These are phyloP conservation scores for Ptychoptera albimana DNA, from an alignment of 2,888 invertebrate species.

Conservation along the genomic window DNA sequence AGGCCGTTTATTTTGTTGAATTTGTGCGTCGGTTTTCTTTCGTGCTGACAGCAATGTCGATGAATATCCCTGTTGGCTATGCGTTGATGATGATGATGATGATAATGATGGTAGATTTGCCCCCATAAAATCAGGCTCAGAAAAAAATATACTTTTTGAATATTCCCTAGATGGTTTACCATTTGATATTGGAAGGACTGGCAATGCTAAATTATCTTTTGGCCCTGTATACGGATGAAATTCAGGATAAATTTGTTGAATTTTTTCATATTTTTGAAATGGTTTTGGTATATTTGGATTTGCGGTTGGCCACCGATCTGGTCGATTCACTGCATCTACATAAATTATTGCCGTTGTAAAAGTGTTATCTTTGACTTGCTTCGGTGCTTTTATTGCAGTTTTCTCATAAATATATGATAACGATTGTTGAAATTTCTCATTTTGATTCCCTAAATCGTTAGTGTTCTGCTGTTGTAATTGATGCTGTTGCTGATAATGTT, in stretches of 20 bases:
- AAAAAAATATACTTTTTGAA: constrained; percentile 21
- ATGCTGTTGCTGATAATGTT: constrained; percentile 5
- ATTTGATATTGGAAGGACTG: constrained; percentile 9
- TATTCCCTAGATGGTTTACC: constrained; percentile 27
- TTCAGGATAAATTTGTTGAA: constrained; percentile 62
- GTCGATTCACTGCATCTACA: constrained; percentile 1
- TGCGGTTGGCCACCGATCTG: neutral
- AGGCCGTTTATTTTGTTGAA: neutral
- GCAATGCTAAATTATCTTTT: constrained; percentile 17
- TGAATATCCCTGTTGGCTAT: too few species aligned
- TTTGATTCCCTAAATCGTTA: neutral
- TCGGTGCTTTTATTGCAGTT: constrained; percentile 25
- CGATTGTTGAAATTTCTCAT: neutral
- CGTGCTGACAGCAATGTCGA: neutral
- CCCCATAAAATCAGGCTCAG: constrained; percentile 1
- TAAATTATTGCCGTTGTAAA: constrained; percentile 7
- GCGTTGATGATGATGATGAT: neutral
- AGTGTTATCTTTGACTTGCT: constrained; percentile 26
- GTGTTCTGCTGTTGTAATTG: neutral
- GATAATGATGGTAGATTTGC: neutral
- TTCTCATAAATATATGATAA: constrained; percentile 16
- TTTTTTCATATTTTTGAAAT: constrained; percentile 59
- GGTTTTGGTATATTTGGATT: constrained; percentile 47
- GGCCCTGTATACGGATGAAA: constrained; percentile 34
- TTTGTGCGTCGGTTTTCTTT: neutral